Conservation (phyloP, 2,797 vertebrate species). For the Pygocentrus nattereri region DNA sequence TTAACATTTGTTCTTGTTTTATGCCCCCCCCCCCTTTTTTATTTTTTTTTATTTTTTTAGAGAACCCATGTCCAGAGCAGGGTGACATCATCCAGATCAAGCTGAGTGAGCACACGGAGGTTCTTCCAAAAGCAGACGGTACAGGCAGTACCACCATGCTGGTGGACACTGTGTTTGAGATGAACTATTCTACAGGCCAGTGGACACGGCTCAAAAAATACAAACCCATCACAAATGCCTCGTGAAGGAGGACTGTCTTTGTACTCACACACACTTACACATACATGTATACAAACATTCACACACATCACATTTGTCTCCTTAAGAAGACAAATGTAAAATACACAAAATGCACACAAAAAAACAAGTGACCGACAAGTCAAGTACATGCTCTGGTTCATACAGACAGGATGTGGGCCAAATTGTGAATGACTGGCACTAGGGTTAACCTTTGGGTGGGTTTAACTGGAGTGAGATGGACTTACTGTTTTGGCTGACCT, state of each 20-base stretch:
- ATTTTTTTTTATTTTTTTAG: too few relatives aligned
- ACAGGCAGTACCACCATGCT: conserved; percentile 99
- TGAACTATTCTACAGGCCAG: conserved; percentile 99
- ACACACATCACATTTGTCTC: conserved; percentile 4
- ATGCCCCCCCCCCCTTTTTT: not conserved
- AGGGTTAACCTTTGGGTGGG: conserved; percentile 22
- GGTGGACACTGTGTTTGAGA: conserved; percentile 99
- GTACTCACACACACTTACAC: conserved; percentile 46
- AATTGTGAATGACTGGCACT: conserved; percentile 37
- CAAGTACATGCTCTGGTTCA: conserved; percentile 28
- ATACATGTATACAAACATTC: conserved; percentile 39
- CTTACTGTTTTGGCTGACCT: conserved; percentile 43
- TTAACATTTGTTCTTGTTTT: not conserved
- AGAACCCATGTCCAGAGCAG: conserved; percentile 98
- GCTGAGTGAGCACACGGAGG: conserved; percentile 96
- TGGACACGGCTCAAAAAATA: conserved; percentile 99
- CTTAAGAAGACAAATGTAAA: conserved; percentile 14
- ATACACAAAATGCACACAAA: conserved; percentile 3
- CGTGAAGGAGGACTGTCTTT: conserved; percentile 77
- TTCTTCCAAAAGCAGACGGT: conserved; percentile 94
- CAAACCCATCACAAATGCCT: conserved; percentile 96
- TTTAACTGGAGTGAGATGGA: conserved; percentile 25
- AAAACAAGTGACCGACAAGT: conserved; percentile 14
- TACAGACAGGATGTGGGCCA: conserved; percentile 50
- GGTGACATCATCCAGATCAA: conserved; percentile 99